phyloP scores from a whole-genome alignment of 2,888 invertebrate species.

The Acleris emargana region DNA sequence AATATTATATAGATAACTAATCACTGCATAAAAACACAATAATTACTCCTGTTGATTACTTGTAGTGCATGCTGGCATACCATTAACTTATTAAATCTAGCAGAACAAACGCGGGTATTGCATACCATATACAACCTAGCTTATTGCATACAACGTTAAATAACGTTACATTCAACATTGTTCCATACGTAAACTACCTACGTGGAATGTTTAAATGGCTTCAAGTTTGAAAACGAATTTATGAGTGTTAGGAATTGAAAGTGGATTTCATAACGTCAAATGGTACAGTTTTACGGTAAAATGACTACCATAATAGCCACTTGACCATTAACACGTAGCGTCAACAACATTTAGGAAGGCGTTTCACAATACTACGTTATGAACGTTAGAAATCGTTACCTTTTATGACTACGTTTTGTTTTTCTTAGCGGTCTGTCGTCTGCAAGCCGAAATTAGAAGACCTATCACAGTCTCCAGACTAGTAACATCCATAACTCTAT shows the following conservation, averaged over 20 bases:
- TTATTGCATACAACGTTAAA: constrained; percentile 7
- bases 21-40: background rate
- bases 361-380: constrained; percentile 14
- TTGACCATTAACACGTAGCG: constrained; percentile 27
- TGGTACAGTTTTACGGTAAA: constrained; percentile 28
- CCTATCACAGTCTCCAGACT: no score
- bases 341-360: constrained; percentile 10
- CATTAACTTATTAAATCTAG: background rate
- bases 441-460: no score
- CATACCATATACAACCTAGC: no score
- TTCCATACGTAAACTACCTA: constrained; percentile 11
- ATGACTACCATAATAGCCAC: constrained; percentile 15
- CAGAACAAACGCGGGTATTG: constrained; percentile 10
- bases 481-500: no score
- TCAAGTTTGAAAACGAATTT: constrained; percentile 13
- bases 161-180: background rate
- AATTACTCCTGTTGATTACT: background rate
- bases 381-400: constrained; percentile 9
- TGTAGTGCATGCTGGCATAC: constrained; percentile 11
- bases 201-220: constrained; percentile 2
- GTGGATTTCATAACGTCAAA: constrained; percentile 26
- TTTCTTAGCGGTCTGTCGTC: background rate
- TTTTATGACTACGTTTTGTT: background rate
- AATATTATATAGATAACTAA: background rate
- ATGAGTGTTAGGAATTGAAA: constrained; percentile 19